A percentile compares a stretch with the other conserved stretches of the same genome.
These are phyloP conservation scores for Nematolebias whitei DNA, from an alignment of 2,113 vertebrate genomes.

Conservation along the genomic window DNA sequence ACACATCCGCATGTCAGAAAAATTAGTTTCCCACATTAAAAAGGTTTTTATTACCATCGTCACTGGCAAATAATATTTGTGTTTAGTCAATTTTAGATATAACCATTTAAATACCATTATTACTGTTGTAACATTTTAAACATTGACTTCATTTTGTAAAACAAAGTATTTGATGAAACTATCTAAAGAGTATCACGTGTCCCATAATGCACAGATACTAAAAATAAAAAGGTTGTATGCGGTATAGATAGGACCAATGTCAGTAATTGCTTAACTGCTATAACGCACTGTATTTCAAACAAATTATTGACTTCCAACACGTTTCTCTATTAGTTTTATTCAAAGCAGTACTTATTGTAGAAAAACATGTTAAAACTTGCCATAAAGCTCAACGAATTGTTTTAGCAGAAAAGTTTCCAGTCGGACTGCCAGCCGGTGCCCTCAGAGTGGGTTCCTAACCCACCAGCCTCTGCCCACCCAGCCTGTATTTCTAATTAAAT, in stretches of 20 bases:
- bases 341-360: neutral
- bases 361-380: conserved; percentile 4
- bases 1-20: too few relatives aligned
- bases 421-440: conserved; percentile 47
- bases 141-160: neutral
- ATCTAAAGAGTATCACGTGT: neutral
- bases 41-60: too few relatives aligned
- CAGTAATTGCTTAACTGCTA: too few relatives aligned
- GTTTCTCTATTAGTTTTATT: neutral
- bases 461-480: conserved; percentile 66
- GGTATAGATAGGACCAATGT: too few relatives aligned
- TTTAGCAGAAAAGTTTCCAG: neutral
- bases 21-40: too few relatives aligned
- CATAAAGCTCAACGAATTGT: conserved; percentile 18
- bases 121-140: neutral
- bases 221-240: neutral
- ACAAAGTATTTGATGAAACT: neutral
- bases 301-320: neutral
- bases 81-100: neutral
- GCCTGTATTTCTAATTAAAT: conserved; percentile 79
- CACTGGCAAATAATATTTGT: too few relatives aligned
- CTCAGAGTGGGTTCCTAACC: conserved; percentile 38
- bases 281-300: too few relatives aligned
- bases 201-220: neutral
- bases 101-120: neutral